Evolutionary conservation across 2,888 invertebrate species (phyloP).

Genomic region (Drosophila parthenogenetica): DNA sequence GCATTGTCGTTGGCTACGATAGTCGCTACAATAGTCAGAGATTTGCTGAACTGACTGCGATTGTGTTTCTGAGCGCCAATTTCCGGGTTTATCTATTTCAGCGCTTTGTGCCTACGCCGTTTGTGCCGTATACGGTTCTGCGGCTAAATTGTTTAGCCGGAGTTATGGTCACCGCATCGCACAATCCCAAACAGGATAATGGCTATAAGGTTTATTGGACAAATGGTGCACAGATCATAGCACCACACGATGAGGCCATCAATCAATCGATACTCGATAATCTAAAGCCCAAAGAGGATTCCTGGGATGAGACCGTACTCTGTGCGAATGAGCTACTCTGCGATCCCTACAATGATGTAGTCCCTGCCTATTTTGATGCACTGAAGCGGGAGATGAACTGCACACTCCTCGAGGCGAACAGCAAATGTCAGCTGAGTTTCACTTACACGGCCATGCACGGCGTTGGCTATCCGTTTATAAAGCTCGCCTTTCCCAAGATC

Average conservation of each 20-base stretch:
- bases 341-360: conserved; percentile 91
- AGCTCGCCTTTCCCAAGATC: conserved; percentile 90
- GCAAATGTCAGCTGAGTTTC: conserved; percentile 87
- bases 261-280: conserved; percentile 91
- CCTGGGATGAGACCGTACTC: conserved; percentile 91
- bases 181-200: conserved; percentile 98
- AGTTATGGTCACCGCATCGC: conserved; percentile 97
- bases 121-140: conserved; percentile 94
- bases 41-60: conserved; percentile 92
- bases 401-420: conserved; percentile 86
- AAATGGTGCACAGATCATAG: conserved; percentile 97
- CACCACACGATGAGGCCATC: conserved; percentile 95
- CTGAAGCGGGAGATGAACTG: conserved; percentile 87
- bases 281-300: conserved; percentile 90
- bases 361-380: conserved; percentile 88
- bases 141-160: conserved; percentile 92
- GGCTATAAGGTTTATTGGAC: conserved; percentile 94
- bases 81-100: conserved; percentile 93
- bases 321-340: conserved; percentile 86
- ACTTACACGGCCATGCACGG: conserved; percentile 99
- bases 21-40: conserved; percentile 96
- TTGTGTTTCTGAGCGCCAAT: conserved; percentile 91
- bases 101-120: conserved; percentile 94
- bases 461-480: conserved; percentile 93
- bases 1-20: conserved; percentile 96